Evolutionary conservation across 2,888 invertebrate genomes (phyloP), one percentile per base, ranked within the genome.

Genomic region (Meliscaeva auricollis): DNA sequence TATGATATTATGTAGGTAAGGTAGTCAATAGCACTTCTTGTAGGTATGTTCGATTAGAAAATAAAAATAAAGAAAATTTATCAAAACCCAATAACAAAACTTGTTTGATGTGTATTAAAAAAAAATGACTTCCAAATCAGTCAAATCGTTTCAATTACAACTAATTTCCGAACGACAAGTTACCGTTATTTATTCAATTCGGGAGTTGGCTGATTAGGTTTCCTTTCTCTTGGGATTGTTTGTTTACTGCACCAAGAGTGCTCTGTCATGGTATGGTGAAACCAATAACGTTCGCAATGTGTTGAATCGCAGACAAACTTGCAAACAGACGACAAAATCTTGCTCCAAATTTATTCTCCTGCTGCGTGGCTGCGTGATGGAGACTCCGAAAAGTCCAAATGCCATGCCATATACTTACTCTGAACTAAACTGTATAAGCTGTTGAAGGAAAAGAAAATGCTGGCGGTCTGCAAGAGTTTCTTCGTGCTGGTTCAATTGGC

Each of bases 191-290:
- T 66, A 52, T 60, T 60, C 50, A 52, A 41, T 52, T 70, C 20
- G 69, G 80, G 70, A 76, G 76, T 70, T 76, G 48, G 6, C 78
- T 41, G 5, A 30, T n/a, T 50, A 17, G 46, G 50, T 50, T 26
- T 54, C 76, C 81, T 66, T 81, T 81, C 81, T 76, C 81, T 72
- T 69, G 41, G 38, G 1, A 48, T 38, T 62, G 58, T 17, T 26
- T 26, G 50, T 35, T 41, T 11, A 26, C 35, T 50, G 7, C 26
- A 60, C 9, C 38, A 38, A 11, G 1, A 38, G 38, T 38, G 9
- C 9, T 35, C 35, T 13, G 38, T 9, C 9, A 11, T 38, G 6
- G 9, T 35, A 5, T 17, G 6, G 11, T 38, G 7, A 54, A 46
- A 74, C 52, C 74, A 69, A 46, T 60, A 64, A 44, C 20, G 20